A percentile compares a stretch with the other conserved stretches of the same genome.
phyloP scores from a whole-genome alignment of 2,888 invertebrate species.

The Pterobdella sp. region DNA sequence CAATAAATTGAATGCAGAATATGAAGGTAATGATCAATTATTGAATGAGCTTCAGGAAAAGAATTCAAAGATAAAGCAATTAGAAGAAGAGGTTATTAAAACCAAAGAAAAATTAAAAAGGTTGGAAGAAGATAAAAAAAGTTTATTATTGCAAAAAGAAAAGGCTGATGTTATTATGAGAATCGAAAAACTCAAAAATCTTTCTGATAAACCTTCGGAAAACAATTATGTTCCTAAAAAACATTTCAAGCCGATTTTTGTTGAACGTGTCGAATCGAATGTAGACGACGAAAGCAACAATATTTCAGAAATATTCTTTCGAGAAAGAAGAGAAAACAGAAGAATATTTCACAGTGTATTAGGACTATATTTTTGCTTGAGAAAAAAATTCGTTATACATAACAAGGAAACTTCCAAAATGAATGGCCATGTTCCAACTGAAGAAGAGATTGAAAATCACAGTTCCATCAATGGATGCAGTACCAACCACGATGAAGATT shows the following conservation, averaged over 20 bases:
- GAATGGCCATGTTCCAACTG: not conserved
- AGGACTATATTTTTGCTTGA: constrained; percentile 11
- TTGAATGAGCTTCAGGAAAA: constrained; percentile 7
- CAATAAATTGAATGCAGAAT: not conserved
- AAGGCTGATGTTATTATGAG: constrained; percentile 24
- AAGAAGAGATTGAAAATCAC: not conserved
- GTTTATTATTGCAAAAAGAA: constrained; percentile 26
- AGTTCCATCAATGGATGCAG: not conserved
- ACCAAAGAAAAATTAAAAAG: constrained; percentile 9
- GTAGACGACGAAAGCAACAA: not conserved
- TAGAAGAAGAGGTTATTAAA: not conserved
- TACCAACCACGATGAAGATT: not conserved
- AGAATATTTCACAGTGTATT: constrained; percentile 11
- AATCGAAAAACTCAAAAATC: constrained; percentile 32
- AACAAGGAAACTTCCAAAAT: not conserved
- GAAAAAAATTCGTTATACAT: not conserved
- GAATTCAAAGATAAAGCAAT: not conserved
- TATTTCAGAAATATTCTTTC: not conserved
- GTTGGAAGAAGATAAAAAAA: constrained; percentile 28
- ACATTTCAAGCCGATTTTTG: not conserved
- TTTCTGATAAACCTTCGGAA: not conserved
- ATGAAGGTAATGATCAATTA: not conserved
- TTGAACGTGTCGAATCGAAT: not conserved
- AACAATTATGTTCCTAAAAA: not conserved
- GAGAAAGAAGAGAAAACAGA: constrained; percentile 16